Base-by-base conservation (phyloP, 2,888 invertebrate genomes). In the Dione juno region DNA sequence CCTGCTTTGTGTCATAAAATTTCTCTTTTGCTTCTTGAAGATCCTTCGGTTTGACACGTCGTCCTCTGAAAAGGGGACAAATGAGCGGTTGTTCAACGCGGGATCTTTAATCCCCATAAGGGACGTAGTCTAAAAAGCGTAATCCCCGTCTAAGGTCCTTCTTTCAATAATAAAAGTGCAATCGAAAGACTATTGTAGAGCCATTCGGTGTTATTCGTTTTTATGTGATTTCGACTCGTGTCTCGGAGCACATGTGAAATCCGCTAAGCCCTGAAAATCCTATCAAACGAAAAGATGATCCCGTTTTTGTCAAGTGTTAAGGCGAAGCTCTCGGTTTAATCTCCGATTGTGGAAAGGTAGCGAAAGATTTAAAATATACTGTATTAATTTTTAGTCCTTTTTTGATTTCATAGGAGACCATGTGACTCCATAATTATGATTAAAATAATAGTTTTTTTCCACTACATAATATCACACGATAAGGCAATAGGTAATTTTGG, bases 191-290 rank as follows among this genome's bases (percentile, higher is more conserved):
- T 68, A 69, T 75, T 70, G 71, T 72, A 59, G 72, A 71, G 72
- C 71, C 57, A 74, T 74, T 75, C 72, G 53, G 63, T 74, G 74
- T 71, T 76, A 78, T 76, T 76, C 76, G 71, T 76, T 79, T 72
- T 78, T 76, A 78, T 78, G 69, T 73, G 78, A 80, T 80, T 79
- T 78, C 77, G 77, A 79, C 76, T 75, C 75, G 74, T 74, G 76
- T 75, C 76, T 78, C 77, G 77, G 77, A 80, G 80, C 82, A 84
- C 82, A 84, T 82, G 85, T 88, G 86, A 86, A 86, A 88, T 86
- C 86, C 85, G 77, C 79, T 90, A 88, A 90, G 83, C 86, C 84
- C 81, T 79, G 81, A 81, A 88, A 88, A 88, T 85, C 86, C 87
- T 78, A 80, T 85, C 77, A 80, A 81, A 82, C 79, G 81, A 81